Base-by-base conservation (phyloP, 1,140 invertebrate species). In the Hycleus cichorii region DNA sequence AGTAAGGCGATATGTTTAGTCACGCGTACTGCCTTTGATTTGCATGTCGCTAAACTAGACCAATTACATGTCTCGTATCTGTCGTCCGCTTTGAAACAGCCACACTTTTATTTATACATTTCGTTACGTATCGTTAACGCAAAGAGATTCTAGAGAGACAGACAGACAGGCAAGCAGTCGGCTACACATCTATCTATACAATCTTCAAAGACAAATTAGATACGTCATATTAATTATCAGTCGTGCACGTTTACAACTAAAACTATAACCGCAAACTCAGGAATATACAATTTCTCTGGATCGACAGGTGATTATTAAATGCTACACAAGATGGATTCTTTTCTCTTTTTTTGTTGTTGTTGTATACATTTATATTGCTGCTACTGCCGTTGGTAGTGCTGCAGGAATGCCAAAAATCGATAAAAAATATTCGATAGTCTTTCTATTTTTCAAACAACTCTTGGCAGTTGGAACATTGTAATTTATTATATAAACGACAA, bases 1-100 rank as follows among this genome's bases (percentile, higher is more conserved):
- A 53, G 66, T 65, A 66, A 66, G 62, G 60, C 60, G 66, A 68
- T 68, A 68, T 65, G 66, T 68, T 66, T 66, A 60, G 66, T 66
- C 64, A 68, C 64, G 66, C 32, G 32, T 64, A 47, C 32, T 32
- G 32, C 64, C 66, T 68, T 68, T 68, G 66, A 68, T 66, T 64
- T 68, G 64, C 66, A 64, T 66, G 64, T 65, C 64, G 63, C 63
- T 66, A 68, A 68, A 68, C 66, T 68, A 68, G 66, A 66, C 64
- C 66, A 68, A 68, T 68, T 68, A 68, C 57, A 65, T 55, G 63
- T 63, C 58, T 65, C 57, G 32, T 64, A 64, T 64, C 63, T 61
- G 7, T 32, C 32, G 62, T 60, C 60, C 65, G 63, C 63, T 67
- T 67, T 67, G 65, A 63, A 60, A 63, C 60, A 5, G 55, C 60